Evolutionary conservation across 2,113 vertebrate species (phyloP), one percentile per base, ranked within the genome.

Genomic region (Tragulus kanchil): DNA sequence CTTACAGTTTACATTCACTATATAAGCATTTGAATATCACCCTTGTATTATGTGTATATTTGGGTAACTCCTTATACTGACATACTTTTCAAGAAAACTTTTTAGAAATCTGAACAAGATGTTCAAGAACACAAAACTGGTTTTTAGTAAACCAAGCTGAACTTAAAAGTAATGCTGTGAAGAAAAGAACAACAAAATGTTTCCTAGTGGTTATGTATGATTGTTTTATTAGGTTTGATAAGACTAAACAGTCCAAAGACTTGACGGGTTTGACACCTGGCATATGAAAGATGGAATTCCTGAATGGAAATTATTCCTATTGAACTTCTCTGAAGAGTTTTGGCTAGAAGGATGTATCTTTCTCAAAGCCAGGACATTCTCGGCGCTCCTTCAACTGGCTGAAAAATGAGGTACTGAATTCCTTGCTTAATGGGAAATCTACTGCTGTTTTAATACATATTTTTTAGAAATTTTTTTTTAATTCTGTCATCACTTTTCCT

Each of bases 331-430:
- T 98, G 97, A 98, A 97, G 98, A 96, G 91, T 92, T 96, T 95
- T 92, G 92, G 93, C 98, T 98, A 95, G 97, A 97, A 93, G 98
- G 94, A 97, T 95, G 83, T 94, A 98, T 98, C 89, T 96, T 98
- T 98, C 98, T 98, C 92, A 98, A 98, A 95, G 97, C 98, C 97
- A 98, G 94, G 97, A 98, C 98, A 98, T 96, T 98, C 97, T 98
- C 96, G 96, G 97, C 95, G n/a, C 98, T 97, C 96, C 97, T 98
- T 98, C 98, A 98, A 95, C 97, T 98, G 98, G 93, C 95, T 98
- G 98, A 97, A 98, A 98, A 98, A 98, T 98, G 97, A 98, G 87
- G 97, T 98, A 97, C 96, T 97, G 97, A 98, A 98, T 83, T 85
- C 96, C 98, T 97, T 94, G 67, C 97, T 97, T 98, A 97, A 93